Percentiles rank a stretch among this genome's conserved stretches.
phyloP scores from a whole-genome alignment of 2,797 vertebrate genomes.

The Notamacropus eugenii region DNA sequence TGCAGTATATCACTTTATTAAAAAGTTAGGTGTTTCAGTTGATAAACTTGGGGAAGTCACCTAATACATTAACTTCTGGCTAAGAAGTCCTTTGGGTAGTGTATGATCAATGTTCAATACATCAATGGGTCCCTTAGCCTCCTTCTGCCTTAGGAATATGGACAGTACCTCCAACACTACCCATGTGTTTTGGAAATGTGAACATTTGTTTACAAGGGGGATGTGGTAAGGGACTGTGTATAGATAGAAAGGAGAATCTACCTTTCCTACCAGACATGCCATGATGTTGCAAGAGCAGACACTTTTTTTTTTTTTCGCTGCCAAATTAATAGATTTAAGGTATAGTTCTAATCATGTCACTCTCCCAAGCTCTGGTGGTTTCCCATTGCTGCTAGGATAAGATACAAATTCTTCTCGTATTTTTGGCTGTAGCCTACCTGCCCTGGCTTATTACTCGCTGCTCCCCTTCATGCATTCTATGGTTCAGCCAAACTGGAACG shows the following conservation, averaged over 20 bases:
- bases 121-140: neutral
- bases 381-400: neutral
- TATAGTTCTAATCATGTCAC: neutral
- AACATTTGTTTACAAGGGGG: neutral
- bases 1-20: neutral
- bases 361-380: neutral
- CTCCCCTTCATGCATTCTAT: neutral
- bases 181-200: neutral
- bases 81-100: neutral
- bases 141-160: neutral
- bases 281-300: neutral
- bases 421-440: neutral
- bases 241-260: neutral
- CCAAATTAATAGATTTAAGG: neutral
- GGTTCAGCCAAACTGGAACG: neutral
- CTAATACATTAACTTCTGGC: neutral
- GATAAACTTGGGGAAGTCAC: neutral
- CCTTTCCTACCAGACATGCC: neutral
- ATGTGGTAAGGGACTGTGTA: neutral
- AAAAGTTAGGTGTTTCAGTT: neutral
- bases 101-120: neutral
- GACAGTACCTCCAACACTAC: neutral
- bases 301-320: neutral
- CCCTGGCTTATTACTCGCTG: neutral
- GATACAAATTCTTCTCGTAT: neutral